phyloP scores from a whole-genome alignment of 2,113 vertebrate genomes.

The Hipposideros armiger region DNA sequence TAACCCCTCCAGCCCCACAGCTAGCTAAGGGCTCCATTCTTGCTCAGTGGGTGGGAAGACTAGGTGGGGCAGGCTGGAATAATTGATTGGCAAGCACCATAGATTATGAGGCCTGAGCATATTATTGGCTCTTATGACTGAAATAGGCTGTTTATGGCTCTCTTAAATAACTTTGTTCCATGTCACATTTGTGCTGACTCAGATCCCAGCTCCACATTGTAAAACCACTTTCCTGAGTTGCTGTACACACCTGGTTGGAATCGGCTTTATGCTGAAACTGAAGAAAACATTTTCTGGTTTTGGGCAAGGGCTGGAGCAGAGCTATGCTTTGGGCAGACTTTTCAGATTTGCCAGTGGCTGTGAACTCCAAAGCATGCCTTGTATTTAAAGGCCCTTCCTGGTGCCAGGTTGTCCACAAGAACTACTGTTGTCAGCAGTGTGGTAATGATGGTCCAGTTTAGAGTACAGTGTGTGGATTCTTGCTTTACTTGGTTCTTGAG shows the following conservation, averaged over 20 bases:
- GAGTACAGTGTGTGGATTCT: constrained; percentile 54
- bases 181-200: constrained; percentile 71
- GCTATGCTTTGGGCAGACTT: constrained; percentile 47
- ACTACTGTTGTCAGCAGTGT: neutral
- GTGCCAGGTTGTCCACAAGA: neutral
- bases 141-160: constrained; percentile 58
- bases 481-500: constrained; percentile 47
- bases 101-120: neutral
- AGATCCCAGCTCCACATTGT: constrained; percentile 50
- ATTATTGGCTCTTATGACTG: constrained; percentile 44
- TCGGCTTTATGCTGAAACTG: constrained; percentile 33
- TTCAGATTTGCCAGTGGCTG: neutral
- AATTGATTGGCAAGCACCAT: constrained; percentile 62
- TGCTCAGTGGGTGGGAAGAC: constrained; percentile 12
- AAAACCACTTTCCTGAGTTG: constrained; percentile 56
- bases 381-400: constrained; percentile 3
- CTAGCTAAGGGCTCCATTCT: constrained; percentile 48
- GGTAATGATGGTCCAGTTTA: neutral
- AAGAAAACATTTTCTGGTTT: constrained; percentile 73
- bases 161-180: constrained; percentile 68
- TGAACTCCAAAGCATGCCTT: constrained; percentile 7
- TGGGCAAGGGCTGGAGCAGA: neutral
- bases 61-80: constrained; percentile 57
- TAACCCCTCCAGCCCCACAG: neutral
- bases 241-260: constrained; percentile 25